phyloP scores from a whole-genome alignment of 1,140 invertebrate species.

The Tribolium madens region DNA sequence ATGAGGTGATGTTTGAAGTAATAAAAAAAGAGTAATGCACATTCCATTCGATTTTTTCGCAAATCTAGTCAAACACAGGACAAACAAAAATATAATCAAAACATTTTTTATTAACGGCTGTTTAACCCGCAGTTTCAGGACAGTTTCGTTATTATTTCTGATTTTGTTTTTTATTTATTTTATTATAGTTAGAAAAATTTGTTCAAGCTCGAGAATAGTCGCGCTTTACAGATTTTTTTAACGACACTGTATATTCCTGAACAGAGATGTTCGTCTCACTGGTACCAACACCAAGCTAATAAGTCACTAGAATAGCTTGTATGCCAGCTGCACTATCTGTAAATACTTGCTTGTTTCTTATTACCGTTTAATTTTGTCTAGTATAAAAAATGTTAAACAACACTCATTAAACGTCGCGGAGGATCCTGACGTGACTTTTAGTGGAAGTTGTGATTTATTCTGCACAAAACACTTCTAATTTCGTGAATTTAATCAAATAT shows the following conservation, averaged over 20 bases:
- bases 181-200: background rate
- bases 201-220: background rate
- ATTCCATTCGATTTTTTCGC: conserved; percentile 3
- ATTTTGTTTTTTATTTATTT: conserved; percentile 27
- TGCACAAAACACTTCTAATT: conserved; percentile 4
- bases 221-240: background rate
- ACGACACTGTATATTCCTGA: conserved; percentile 56
- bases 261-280: conserved; percentile 60
- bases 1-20: background rate
- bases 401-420: background rate
- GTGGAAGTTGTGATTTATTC: conserved; percentile 8
- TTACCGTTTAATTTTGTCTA: conserved; percentile 8
- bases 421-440: conserved; percentile 8
- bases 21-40: conserved; percentile 7
- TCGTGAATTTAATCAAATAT: conserved; percentile 43
- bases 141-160: conserved; percentile 13
- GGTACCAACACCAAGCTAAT: conserved; percentile 62
- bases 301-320: conserved; percentile 59
- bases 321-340: conserved; percentile 56
- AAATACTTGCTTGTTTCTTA: conserved; percentile 48
- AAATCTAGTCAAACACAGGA: conserved; percentile 24
- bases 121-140: conserved; percentile 2
- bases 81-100: background rate
- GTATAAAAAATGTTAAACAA: background rate
- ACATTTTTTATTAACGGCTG: background rate